Percentiles rank a stretch among this genome's conserved stretches.
Evolutionary conservation across 92 coral and sea anemone species (phyloP).

Genomic region (Phenganax subtilis): DNA sequence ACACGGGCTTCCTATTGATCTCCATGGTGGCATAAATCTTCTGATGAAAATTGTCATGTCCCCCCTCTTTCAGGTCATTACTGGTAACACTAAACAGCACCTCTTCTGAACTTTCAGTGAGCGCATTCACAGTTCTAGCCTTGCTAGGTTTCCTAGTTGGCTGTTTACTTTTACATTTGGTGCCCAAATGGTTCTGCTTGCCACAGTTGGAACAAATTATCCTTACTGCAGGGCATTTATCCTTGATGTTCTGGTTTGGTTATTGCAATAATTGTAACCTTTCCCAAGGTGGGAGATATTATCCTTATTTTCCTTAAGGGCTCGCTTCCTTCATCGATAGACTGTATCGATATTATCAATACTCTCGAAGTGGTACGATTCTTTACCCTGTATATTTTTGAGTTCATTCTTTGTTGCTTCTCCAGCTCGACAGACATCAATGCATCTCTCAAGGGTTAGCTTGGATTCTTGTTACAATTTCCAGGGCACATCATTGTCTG

Average conservation of each 20-base stretch:
- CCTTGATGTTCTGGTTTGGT: slow-evolving; percentile 29
- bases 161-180: neutral
- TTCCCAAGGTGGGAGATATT: too few species aligned
- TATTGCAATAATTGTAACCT: slow-evolving; percentile 44
- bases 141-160: neutral
- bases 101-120: neutral
- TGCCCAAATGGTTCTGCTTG: slow-evolving; percentile 44
- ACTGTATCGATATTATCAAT: too few species aligned
- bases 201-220: slow-evolving; percentile 41
- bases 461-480: neutral
- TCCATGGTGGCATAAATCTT: slow-evolving; percentile 33
- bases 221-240: slow-evolving; percentile 53
- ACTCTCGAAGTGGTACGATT: too few species aligned
- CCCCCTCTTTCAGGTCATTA: neutral
- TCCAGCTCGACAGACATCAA: too few species aligned
- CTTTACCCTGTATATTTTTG: too few species aligned
- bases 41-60: neutral
- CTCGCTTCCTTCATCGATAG: too few species aligned
- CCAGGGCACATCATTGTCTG: neutral
- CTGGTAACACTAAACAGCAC: neutral
- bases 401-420: neutral
- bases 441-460: slow-evolving; percentile 13
- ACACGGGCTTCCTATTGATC: slow-evolving; percentile 5
- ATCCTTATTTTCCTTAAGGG: too few species aligned
- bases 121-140: neutral